Conservation (phyloP, 2,888 invertebrate genomes). For the Drosophila barbarae region DNA sequence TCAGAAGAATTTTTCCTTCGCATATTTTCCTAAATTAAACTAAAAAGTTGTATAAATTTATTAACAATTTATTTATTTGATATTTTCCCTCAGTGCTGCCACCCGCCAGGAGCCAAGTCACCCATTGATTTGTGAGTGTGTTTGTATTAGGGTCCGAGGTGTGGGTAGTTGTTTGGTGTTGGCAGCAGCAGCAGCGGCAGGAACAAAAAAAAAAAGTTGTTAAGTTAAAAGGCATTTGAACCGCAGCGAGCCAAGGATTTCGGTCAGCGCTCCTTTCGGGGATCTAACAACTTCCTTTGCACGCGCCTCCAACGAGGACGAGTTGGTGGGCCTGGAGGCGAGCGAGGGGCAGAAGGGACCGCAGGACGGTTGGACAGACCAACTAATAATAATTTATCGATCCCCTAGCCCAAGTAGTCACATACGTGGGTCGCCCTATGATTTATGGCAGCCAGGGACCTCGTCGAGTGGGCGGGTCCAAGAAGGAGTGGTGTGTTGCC, state of each 20-base stretch:
- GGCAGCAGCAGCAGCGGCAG: conserved; percentile 46
- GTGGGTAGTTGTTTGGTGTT: conserved; percentile 59
- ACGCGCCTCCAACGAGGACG: conserved; percentile 53
- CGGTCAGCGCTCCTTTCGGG: conserved; percentile 61
- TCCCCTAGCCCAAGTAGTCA: conserved; percentile 70
- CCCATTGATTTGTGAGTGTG: conserved; percentile 65
- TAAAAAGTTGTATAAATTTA: background rate
- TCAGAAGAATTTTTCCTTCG: background rate
- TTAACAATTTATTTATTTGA: background rate
- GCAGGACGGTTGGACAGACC: conserved; percentile 49
- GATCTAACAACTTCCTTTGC: conserved; percentile 71
- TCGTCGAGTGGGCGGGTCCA: conserved; percentile 36
- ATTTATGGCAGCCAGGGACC: conserved; percentile 66
- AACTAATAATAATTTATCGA: conserved; percentile 78
- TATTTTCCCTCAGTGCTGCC: background rate
- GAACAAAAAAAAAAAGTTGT: conserved; percentile 73
- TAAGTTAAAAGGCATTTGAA: conserved; percentile 77
- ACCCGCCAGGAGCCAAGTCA: conserved; percentile 56
- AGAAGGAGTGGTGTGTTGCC: conserved; percentile 9
- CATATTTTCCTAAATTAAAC: background rate
- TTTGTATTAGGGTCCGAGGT: conserved; percentile 27
- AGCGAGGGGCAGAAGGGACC: background rate
- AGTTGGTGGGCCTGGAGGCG: conserved; percentile 4
- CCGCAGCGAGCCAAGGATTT: conserved; percentile 68
- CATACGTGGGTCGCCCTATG: conserved; percentile 69